These are phyloP conservation scores for Poeciliopsis retropinna DNA, from an alignment of 2,113 vertebrate genomes.

Conservation along the genomic window DNA sequence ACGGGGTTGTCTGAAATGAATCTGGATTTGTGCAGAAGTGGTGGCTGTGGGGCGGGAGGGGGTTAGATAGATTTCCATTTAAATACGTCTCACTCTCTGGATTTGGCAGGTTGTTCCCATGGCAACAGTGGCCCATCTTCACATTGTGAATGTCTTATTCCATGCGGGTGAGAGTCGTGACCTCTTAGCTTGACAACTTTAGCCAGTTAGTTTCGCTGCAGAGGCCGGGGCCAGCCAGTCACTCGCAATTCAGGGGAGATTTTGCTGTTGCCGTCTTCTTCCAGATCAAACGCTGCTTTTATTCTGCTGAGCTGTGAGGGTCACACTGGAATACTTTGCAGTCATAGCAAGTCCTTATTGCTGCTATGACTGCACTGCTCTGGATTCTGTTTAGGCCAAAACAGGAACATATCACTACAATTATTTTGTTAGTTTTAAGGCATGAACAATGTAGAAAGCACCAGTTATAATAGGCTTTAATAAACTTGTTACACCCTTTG, in stretches of 20 bases:
- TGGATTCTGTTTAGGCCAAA: neutral
- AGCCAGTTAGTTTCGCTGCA: slow-evolving; percentile 68
- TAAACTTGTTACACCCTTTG: too few species aligned
- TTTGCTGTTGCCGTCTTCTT: slow-evolving; percentile 31
- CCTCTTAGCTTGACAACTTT: slow-evolving; percentile 69
- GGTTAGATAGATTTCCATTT: slow-evolving; percentile 75
- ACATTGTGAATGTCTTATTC: slow-evolving; percentile 26
- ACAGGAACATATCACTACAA: neutral
- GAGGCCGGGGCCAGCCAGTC: slow-evolving; percentile 53
- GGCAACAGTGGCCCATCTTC: slow-evolving; percentile 66
- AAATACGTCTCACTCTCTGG: slow-evolving; percentile 76
- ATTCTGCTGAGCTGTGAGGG: slow-evolving; percentile 26
- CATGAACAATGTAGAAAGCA: neutral
- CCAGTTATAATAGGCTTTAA: neutral
- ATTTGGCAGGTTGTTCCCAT: slow-evolving; percentile 78
- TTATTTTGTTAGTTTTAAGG: neutral
- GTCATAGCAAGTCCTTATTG: neutral
- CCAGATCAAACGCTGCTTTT: slow-evolving; percentile 48
- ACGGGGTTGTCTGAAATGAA: slow-evolving; percentile 63
- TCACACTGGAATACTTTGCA: slow-evolving; percentile 16
- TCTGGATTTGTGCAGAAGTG: slow-evolving; percentile 58
- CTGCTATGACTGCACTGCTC: neutral
- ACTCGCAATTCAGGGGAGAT: slow-evolving; percentile 49
- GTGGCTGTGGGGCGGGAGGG: neutral
- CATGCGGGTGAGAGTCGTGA: slow-evolving; percentile 41